Base-by-base conservation (phyloP, 2,888 invertebrate genomes). In the Carcina quercana region DNA sequence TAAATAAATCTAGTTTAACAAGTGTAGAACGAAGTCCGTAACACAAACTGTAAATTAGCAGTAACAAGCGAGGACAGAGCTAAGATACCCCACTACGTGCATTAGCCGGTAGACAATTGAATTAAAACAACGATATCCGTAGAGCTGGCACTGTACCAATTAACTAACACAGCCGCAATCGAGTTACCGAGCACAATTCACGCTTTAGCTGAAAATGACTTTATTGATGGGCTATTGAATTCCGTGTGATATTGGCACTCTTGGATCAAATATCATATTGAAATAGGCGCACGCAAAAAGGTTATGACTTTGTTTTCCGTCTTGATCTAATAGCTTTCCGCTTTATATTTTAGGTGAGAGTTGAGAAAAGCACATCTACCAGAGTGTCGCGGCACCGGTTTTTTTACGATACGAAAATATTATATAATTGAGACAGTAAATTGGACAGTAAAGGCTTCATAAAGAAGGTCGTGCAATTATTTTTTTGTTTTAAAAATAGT, bases 121-220 rank as follows among this genome's bases (percentile, higher is more conserved):
- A 69, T 75, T 74, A 68, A 70, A 68, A 67, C 67, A 70, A 64
- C 59, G 67, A 62, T 68, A 69, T 61, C 63, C 54, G 49, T 48
- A 45, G 58, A 66, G 57, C 65, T 79, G 76, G 75, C 79, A 64
- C 64, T 54, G 59, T 53, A 78, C 78, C 78, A 79, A 75, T 73
- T 71, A 72, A 53, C 61, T 51, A 61, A 59, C 56, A 62, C 52
- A 50, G 45, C 49, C 48, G 51, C 57, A 65, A 65, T 65, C 58
- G 61, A 63, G 59, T 65, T 66, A 62, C 56, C 47, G 48, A 38
- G 47, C 53, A 63, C 58, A 67, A 73, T 72, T 74, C 67, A 73
- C 60, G 66, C 54, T 64, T 60, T 53, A 59, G 50, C 65, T 73
- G 75, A 58, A 68, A 68, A 62, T 69, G 75, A 70, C 66, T 73